phyloP scores from a whole-genome alignment of 2,888 invertebrate genomes.

The Papilio protenor region DNA sequence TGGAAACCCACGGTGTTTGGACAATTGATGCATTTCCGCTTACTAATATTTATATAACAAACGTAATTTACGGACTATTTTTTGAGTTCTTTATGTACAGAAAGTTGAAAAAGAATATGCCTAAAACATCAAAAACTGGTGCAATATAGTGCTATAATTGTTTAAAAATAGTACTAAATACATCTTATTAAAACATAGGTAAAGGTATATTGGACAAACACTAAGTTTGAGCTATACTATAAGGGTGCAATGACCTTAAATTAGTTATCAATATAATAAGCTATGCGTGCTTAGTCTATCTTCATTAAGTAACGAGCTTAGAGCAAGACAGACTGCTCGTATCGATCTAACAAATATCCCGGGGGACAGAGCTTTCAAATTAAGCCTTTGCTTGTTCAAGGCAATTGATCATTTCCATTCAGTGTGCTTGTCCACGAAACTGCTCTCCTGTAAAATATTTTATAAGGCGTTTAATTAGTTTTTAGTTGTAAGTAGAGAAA shows the following conservation, averaged over 20 bases:
- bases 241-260: background rate
- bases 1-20: background rate
- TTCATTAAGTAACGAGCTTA: conserved; percentile 26
- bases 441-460: background rate
- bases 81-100: background rate
- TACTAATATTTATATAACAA: background rate
- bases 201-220: no score
- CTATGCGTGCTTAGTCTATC: background rate
- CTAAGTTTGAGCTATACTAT: no score
- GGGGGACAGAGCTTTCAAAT: conserved; percentile 32
- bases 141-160: background rate
- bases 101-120: background rate
- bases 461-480: background rate
- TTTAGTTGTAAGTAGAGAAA: background rate
- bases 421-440: background rate
- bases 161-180: no score
- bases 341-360: conserved; percentile 37
- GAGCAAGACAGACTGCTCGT: background rate
- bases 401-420: conserved; percentile 22
- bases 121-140: background rate
- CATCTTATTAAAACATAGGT: no score
- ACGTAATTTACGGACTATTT: background rate
- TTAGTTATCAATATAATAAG: background rate
- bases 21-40: background rate
- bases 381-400: conserved; percentile 27